A percentile compares a stretch with the other conserved stretches of the same genome.
Conservation (phyloP, 2,888 invertebrate genomes). For the Pollenia labialis region DNA sequence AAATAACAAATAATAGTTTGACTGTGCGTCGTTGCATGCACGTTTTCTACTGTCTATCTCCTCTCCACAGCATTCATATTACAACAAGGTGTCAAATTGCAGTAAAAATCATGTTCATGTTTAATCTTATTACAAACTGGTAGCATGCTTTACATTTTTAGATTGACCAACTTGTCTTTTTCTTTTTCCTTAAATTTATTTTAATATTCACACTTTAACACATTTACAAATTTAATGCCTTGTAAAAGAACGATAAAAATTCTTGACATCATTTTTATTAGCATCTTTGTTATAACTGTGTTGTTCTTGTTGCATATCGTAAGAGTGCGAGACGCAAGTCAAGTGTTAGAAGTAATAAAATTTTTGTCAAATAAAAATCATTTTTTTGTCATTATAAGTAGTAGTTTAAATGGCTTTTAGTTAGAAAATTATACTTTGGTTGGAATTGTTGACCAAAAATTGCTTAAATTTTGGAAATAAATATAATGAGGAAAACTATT, state of each 20-base stretch:
- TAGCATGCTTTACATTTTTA: constrained; percentile 1
- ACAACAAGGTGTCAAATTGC: constrained; percentile 48
- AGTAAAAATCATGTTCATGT: not conserved
- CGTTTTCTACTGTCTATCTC: not conserved
- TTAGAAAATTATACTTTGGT: not conserved
- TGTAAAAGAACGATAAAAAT: constrained; percentile 58
- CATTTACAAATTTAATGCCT: constrained; percentile 57
- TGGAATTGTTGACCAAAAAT: no score
- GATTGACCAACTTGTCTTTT: constrained; percentile 34
- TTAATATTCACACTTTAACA: constrained; percentile 57
- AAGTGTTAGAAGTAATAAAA: constrained; percentile 23
- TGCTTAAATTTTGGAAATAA: no score
- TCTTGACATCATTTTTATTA: constrained; percentile 40
- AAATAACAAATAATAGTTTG: not conserved
- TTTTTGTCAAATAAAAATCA: constrained; percentile 15
- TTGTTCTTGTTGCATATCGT: not conserved
- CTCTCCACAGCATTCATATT: not conserved
- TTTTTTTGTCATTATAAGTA: constrained; percentile 10
- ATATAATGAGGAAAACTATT: not conserved
- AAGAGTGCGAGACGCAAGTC: not conserved
- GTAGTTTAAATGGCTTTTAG: not conserved
- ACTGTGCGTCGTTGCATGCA: constrained; percentile 23
- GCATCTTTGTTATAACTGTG: constrained; percentile 1
- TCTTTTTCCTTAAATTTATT: constrained; percentile 14
- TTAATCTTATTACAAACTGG: constrained; percentile 19